Evolutionary conservation across 1,140 invertebrate genomes (phyloP), one percentile per base, ranked within the genome.

Genomic region (Megalonaias nervosa): DNA sequence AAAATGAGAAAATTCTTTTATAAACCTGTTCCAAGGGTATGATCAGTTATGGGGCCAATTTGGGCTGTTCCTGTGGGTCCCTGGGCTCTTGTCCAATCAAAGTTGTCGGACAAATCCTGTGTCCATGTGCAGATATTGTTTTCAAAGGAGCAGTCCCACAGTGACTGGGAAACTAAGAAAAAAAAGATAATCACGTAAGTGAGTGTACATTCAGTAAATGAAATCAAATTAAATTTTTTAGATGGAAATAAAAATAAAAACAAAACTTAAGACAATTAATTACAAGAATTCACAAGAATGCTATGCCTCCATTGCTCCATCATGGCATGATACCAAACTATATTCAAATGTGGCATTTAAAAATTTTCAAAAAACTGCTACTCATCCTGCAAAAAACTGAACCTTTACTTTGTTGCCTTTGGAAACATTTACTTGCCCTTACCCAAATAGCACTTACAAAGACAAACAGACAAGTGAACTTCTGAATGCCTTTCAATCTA

Each of bases 71-170:
- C 76, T 14, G 85, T 86, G 13, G 82, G 77, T 38, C 85, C 82
- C 59, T 84, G 80, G 9, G 78, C 64, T 71, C 79, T 58, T 21
- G 81, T 79, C 86, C 86, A 87, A 72, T 86, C 71, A 75, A 87
- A 87, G 19, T 81, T 72, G 71, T 86, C 86, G 21, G 71, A 74
- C 15, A 15, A 80, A 21, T 68, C 69, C 26, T 87, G 82, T 12
- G 78, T 83, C 82, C 84, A 87, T 19, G 64, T 69, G 79, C 86
- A 87, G 11, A 84, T 21, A 31, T 62, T 70, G 9, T 17, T 74
- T 71, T 87, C 86, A 85, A 87, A 87, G 48, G 64, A 72, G 79
- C 86, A 87, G 62, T 84, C 83, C 62, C 80, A 80, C n/a, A 60
- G 21, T 14, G 83, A 84, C 56, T 82, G 78, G 56, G 75, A 73